phyloP scores from a whole-genome alignment of 2,113 vertebrate genomes.

The Recurvirostra avosetta region DNA sequence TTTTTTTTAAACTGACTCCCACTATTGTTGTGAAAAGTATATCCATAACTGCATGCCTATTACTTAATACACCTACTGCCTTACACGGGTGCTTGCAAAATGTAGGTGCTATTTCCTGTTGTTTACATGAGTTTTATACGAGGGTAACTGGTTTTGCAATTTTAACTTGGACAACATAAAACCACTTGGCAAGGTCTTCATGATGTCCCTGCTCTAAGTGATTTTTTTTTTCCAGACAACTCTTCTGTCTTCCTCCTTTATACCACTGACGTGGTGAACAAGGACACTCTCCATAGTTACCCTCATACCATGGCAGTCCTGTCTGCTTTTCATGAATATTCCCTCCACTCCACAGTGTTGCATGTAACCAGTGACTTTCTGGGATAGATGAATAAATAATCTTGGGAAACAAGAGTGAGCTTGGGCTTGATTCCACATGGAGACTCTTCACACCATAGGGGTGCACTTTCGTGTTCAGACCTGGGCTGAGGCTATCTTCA shows the following conservation, averaged over 20 bases:
- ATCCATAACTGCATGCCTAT: not conserved
- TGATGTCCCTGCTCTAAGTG: not conserved
- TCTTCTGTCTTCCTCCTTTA: not conserved
- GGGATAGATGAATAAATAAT: not conserved
- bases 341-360: not conserved
- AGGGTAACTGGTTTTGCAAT: not conserved
- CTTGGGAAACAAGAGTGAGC: not conserved
- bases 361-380: not conserved
- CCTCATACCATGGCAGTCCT: not conserved
- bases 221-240: not conserved
- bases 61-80: not conserved
- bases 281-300: not conserved
- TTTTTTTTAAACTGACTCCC: not conserved
- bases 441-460: not conserved
- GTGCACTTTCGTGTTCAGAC: not conserved
- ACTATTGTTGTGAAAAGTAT: not conserved
- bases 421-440: not conserved
- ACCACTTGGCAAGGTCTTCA: not conserved
- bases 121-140: not conserved
- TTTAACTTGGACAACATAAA: not conserved
- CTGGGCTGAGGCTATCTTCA: not conserved
- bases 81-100: not conserved
- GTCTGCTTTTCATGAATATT: not conserved
- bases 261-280: not conserved
- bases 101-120: not conserved